phyloP scores from a whole-genome alignment of 2,797 vertebrate species.

The Spondyliosoma cantharus region DNA sequence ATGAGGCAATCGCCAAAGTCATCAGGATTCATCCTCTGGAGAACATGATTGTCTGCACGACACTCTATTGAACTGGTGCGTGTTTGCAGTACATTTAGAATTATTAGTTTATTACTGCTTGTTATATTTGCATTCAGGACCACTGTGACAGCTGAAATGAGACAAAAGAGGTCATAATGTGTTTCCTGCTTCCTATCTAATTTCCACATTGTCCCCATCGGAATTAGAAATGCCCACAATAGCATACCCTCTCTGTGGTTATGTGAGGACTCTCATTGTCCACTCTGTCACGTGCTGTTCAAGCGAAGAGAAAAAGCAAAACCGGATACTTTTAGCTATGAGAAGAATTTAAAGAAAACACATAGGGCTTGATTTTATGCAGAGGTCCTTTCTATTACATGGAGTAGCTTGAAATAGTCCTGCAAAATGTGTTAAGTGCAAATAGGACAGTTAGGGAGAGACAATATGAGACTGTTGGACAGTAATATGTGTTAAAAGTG shows the following conservation, averaged over 20 bases:
- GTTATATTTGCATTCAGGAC: background rate
- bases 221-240: conserved; percentile 8
- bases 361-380: background rate
- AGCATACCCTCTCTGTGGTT: background rate
- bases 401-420: background rate
- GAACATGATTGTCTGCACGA: no score
- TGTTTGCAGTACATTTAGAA: background rate
- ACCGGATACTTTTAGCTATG: background rate
- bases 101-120: background rate
- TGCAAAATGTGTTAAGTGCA: background rate
- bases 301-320: background rate
- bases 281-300: conserved; percentile 3
- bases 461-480: background rate
- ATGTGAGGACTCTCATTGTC: background rate
- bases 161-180: background rate
- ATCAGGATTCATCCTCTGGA: no score
- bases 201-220: background rate
- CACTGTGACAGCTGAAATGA: background rate
- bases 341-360: background rate
- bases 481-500: background rate
- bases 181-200: background rate
- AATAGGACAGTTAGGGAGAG: background rate
- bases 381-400: background rate
- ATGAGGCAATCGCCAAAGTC: no score
- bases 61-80: background rate